phyloP scores from a whole-genome alignment of 2,113 vertebrate genomes.

The Capreolus pygargus region DNA sequence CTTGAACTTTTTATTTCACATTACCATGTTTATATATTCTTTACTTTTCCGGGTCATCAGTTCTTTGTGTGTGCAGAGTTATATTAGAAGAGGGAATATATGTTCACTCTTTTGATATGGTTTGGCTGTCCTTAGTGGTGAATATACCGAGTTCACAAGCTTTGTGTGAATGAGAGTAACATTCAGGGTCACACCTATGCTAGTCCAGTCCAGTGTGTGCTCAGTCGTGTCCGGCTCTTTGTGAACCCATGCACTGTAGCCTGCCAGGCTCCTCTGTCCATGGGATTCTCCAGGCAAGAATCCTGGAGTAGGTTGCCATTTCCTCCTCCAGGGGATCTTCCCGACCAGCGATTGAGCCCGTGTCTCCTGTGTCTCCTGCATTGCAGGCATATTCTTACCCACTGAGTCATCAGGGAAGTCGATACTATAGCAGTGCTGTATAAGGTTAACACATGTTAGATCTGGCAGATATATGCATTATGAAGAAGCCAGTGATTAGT shows the following conservation, averaged over 20 bases:
- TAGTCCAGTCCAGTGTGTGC: background rate
- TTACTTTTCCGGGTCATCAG: background rate
- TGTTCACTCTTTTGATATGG: background rate
- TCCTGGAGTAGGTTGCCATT: background rate
- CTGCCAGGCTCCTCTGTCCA: background rate
- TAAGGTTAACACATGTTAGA: slow-evolving; percentile 26
- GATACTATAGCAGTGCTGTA: background rate
- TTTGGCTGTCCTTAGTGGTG: background rate
- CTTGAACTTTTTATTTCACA: background rate
- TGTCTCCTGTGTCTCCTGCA: background rate
- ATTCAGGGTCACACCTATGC: background rate
- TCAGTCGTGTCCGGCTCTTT: background rate
- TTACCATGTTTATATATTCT: background rate
- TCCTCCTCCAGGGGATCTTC: background rate
- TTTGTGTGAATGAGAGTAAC: slow-evolving; percentile 8
- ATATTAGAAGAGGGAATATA: background rate
- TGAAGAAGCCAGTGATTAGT: slow-evolving; percentile 28
- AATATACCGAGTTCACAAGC: background rate
- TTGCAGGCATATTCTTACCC: background rate
- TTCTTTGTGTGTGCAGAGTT: background rate
- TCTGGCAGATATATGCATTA: background rate
- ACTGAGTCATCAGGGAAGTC: background rate
- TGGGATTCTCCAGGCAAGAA: background rate
- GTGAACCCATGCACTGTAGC: background rate
- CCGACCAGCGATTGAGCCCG: background rate